Conservation (phyloP, 2,113 vertebrate species). For the Mus pahari region DNA sequence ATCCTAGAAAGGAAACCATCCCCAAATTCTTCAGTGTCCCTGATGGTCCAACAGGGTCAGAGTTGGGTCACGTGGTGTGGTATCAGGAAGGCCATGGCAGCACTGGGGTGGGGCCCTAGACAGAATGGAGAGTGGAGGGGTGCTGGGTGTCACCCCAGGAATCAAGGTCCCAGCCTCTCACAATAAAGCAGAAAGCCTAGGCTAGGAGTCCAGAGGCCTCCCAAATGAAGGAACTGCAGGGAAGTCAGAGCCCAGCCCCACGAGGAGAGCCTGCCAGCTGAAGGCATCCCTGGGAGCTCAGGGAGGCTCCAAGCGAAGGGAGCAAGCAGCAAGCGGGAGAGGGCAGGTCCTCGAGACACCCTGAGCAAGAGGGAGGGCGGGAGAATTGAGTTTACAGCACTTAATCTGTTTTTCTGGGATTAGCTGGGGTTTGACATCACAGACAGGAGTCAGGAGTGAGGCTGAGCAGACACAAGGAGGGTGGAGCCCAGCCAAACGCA, state of each 20-base stretch:
- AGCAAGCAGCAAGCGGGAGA: background rate
- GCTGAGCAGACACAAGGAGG: slow-evolving; percentile 72
- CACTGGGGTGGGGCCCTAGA: background rate
- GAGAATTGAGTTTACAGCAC: slow-evolving; percentile 62
- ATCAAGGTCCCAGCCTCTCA: background rate
- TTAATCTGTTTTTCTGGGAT: slow-evolving; percentile 84
- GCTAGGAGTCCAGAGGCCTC: background rate
- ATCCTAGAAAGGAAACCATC: background rate
- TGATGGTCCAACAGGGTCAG: background rate
- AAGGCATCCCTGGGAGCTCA: background rate
- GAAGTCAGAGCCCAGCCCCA: background rate
- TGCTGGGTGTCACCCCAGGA: background rate
- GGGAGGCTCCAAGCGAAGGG: background rate
- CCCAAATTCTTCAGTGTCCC: background rate
- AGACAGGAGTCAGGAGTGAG: slow-evolving; percentile 76
- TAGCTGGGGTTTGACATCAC: slow-evolving; percentile 85
- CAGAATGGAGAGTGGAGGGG: background rate
- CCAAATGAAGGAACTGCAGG: background rate
- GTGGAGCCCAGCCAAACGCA: slow-evolving; percentile 78
- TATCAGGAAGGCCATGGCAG: accelerated
- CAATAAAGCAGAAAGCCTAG: background rate
- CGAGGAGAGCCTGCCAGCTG: background rate
- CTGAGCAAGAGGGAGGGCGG: background rate
- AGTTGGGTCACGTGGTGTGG: background rate
- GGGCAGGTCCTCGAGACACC: background rate